These are phyloP conservation scores for Triops longicaudatus DNA, from an alignment of 1,140 invertebrate genomes.

Conservation along the genomic window DNA sequence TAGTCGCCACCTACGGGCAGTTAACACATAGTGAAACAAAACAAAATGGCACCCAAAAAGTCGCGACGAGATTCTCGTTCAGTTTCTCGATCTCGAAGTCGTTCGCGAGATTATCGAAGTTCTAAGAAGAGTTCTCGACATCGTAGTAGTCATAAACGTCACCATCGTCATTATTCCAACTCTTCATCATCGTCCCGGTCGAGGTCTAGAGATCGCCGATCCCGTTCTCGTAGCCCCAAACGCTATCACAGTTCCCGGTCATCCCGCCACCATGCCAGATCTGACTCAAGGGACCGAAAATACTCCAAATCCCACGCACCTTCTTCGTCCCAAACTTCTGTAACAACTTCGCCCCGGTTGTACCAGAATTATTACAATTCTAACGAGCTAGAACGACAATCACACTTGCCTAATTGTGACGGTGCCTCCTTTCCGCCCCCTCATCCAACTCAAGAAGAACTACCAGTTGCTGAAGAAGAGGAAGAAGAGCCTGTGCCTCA, in stretches of 20 bases:
- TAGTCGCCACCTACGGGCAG: background rate
- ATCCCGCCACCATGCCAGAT: background rate
- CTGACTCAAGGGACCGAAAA: background rate
- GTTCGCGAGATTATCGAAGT: background rate
- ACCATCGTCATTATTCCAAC: background rate
- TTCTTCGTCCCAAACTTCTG: background rate
- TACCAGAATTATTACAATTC: background rate
- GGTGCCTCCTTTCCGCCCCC: background rate
- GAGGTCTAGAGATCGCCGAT: background rate
- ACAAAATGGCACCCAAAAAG: conserved; percentile 11
- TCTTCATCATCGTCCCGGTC: background rate
- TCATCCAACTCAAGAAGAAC: background rate
- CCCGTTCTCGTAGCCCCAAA: background rate
- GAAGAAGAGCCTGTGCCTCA: background rate
- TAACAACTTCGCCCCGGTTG: background rate
- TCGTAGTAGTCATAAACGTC: background rate
- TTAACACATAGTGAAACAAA: background rate
- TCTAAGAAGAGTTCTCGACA: conserved; percentile 1
- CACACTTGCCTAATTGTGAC: background rate
- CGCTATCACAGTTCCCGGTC: background rate
- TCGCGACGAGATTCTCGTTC: background rate
- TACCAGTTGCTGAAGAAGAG: background rate
- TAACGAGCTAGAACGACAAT: background rate
- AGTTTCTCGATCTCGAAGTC: background rate
- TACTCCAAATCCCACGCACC: background rate